Evolutionary conservation across 2,888 invertebrate genomes (phyloP), one percentile per base, ranked within the genome.

Genomic region (Perdita meconis): DNA sequence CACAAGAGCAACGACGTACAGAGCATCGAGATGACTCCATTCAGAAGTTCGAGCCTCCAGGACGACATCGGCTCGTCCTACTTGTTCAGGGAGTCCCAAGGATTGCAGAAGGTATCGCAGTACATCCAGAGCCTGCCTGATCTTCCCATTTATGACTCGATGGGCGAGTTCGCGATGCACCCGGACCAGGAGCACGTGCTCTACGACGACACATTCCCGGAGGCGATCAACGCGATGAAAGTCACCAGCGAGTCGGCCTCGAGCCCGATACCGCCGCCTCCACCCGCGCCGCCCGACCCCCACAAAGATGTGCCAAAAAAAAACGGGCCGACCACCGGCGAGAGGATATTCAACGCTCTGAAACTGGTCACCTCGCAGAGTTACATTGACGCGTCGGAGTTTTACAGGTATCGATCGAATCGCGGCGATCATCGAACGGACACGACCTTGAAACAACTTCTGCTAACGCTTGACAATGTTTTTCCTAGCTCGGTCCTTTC

Each of bases 361-460:
- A 86, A 90, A 81, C 87, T 91, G 30, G 90, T 91, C 34, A 90
- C 91, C 1, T 89, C 91, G 8, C 91, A 92, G 50, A 91, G 91
- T 61, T 92, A 91, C 78, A 91, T 92, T 74, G 91, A 92, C 50
- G 91, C 91, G 12, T 90, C 91, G 44, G 92, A 92, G 67, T 92
- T 92, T 87, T 92, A 91, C 85, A 92, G 92, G 92, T 92, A 76
- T n/a, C 75, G 85, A 81, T 55, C 0, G n/a, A n/a, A n/a, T n/a
- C n/a, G n/a, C n/a, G n/a, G 0, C 24, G 16, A 19, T 56, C 22
- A 1, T 13, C 1, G 10, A 6, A 30, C 6, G 2, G 30, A n/a
- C n/a, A n/a, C n/a, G n/a, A n/a, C n/a, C n/a, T n/a, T n/a, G n/a
- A n/a, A n/a, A n/a, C n/a, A n/a, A n/a, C n/a, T n/a, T n/a, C n/a